Evolutionary conservation across 1,140 invertebrate genomes (phyloP).

Genomic region (Zaprionus ornatus): DNA sequence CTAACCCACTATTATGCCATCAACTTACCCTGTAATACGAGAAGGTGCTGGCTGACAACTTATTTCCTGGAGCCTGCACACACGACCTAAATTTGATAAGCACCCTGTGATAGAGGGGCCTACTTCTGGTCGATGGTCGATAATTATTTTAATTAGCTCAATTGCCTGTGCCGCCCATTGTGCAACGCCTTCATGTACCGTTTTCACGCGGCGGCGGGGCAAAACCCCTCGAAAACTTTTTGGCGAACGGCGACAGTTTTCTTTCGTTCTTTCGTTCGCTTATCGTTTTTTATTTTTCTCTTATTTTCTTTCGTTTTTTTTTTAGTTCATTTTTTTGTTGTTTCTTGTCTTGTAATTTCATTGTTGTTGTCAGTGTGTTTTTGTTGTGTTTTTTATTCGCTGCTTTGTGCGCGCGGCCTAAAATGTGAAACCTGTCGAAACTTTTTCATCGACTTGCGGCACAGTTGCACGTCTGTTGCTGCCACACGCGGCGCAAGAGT

Average conservation of each 20-base stretch:
- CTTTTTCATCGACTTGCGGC: conserved; percentile 49
- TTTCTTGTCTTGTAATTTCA: conserved; percentile 20
- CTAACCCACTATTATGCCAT: not conserved
- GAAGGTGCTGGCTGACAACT: not conserved
- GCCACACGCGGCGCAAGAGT: conserved; percentile 33
- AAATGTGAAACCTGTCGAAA: conserved; percentile 57
- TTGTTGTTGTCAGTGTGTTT: conserved; percentile 1
- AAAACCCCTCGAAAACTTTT: not conserved
- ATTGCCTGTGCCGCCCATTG: conserved; percentile 4
- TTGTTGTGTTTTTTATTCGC: conserved; percentile 8
- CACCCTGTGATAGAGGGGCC: not conserved
- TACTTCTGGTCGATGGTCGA: not conserved
- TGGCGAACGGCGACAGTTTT: conserved; percentile 8
- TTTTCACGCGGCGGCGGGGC: conserved; percentile 4
- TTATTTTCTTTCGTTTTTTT: not conserved
- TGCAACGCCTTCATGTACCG: conserved; percentile 1
- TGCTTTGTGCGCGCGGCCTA: conserved; percentile 45
- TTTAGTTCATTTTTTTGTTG: conserved; percentile 6
- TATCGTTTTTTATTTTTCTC: not conserved
- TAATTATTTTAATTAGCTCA: conserved; percentile 7
- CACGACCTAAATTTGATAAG: not conserved
- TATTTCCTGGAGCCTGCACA: not conserved
- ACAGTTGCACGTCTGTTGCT: conserved; percentile 16
- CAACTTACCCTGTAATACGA: not conserved
- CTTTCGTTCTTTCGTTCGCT: not conserved